Conservation (phyloP, 1,140 invertebrate genomes). For the Drosophila mojavensis region DNA sequence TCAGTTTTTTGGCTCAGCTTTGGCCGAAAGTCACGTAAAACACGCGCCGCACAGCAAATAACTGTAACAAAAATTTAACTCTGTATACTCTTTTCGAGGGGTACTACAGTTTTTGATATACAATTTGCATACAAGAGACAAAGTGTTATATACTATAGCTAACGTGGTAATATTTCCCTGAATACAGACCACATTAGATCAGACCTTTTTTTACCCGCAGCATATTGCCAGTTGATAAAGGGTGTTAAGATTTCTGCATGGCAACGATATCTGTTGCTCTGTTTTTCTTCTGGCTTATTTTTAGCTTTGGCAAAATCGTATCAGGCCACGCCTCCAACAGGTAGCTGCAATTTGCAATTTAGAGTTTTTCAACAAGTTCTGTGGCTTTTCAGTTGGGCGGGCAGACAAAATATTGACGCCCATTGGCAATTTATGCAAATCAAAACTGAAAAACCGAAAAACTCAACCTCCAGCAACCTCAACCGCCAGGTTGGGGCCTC, state of each 20-base stretch:
- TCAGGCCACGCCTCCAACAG: slow-evolving; percentile 44
- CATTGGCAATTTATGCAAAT: slow-evolving; percentile 72
- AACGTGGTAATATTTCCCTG: too few relatives aligned
- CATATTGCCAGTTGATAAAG: too few relatives aligned
- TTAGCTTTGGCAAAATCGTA: slow-evolving; percentile 25
- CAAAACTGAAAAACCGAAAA: slow-evolving; percentile 20
- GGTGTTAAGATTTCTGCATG: too few relatives aligned
- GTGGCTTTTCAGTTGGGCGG: slow-evolving; percentile 5
- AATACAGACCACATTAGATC: too few relatives aligned
- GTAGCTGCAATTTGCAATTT: slow-evolving; percentile 37
- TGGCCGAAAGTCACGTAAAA: slow-evolving; percentile 70
- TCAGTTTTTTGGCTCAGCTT: slow-evolving; percentile 39
- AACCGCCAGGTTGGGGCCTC: not conserved
- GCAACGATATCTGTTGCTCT: too few relatives aligned
- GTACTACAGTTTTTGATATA: not conserved
- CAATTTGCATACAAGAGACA: too few relatives aligned
- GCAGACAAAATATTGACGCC: slow-evolving; percentile 33
- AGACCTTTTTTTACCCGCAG: too few relatives aligned
- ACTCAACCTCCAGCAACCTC: slow-evolving; percentile 17
- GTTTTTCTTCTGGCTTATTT: not conserved
- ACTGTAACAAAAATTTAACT: slow-evolving; percentile 19
- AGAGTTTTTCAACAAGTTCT: slow-evolving; percentile 44
- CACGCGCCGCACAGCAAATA: slow-evolving; percentile 40
- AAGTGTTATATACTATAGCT: too few relatives aligned
- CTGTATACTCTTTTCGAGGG: not conserved